Percentiles rank a stretch among this genome's conserved stretches.
phyloP scores from a whole-genome alignment of 2,888 invertebrate species.

The Latrodectus hesperus region DNA sequence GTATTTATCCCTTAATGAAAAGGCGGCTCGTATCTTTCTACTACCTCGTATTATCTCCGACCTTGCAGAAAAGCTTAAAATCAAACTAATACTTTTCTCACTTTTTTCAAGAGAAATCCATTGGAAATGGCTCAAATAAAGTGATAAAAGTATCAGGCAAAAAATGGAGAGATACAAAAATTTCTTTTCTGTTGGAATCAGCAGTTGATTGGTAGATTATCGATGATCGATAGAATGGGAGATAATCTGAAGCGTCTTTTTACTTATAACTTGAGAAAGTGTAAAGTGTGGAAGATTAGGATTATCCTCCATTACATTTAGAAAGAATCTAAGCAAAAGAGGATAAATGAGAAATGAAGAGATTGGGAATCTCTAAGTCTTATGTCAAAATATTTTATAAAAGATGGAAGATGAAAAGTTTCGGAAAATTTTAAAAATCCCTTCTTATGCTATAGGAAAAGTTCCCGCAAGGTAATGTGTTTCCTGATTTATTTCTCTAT shows the following conservation, averaged over 20 bases:
- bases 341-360: background rate
- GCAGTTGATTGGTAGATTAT: slow-evolving; percentile 5
- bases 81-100: background rate
- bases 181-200: background rate
- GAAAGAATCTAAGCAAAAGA: background rate
- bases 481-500: background rate
- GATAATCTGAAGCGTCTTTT: slow-evolving; percentile 1
- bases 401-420: background rate
- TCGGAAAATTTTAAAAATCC: background rate
- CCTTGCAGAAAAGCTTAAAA: background rate
- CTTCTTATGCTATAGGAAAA: background rate
- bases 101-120: background rate
- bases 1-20: slow-evolving; percentile 1
- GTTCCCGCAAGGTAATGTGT: background rate
- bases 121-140: background rate
- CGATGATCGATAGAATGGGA: slow-evolving; percentile 13
- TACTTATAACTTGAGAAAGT: background rate
- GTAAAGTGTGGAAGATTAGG: background rate
- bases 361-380: background rate
- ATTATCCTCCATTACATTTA: background rate
- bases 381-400: background rate
- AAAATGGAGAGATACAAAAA: background rate
- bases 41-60: background rate
- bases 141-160: background rate
- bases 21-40: background rate